Base-by-base conservation (phyloP, 1,140 invertebrate genomes). In the Aphidius gifuensis region DNA sequence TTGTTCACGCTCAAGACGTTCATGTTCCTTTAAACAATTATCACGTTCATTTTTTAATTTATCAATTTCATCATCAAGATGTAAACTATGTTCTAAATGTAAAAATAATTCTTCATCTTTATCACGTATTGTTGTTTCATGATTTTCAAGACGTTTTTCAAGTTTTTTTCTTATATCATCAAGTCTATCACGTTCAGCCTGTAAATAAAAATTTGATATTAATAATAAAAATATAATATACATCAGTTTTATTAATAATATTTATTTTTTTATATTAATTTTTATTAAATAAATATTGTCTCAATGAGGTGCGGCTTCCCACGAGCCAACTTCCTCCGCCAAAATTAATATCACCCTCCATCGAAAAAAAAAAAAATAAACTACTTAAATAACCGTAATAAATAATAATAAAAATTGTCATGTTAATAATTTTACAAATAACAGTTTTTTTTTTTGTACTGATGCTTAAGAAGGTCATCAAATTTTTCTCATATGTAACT, bases 91-190 rank as follows among this genome's bases (percentile, higher is more conserved):
- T 68, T 87, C 86, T 44, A 87, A 71, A 62, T 87, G 85, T 3
- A 85, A 65, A 68, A 87, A 87, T 32, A 87, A 78, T 64, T 87
- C 86, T 61, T 86, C 85, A 67, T 87, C 86, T 67, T 86, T 87
- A 61, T 85, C 83, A 40, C 81, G 80, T 5, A 87, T 69, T 45
- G 86, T 81, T 6, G 78, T 66, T 54, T 87, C 85, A 64, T 82
- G 83, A 9, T 77, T 78, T 66, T 86, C 84, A 44, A 87, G 66
- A 56, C 80, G 74, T 65, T 74, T 78, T 39, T 85, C 82, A 68
- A 87, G 66, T 45, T 77, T 73, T 5, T 79, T 72, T 47, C 82
- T 80, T 23, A 78, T 75, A 51, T 80, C 77, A 5, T 82, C 80
- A 61, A 87, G 66, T 66, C 81, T 82, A 63, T 87, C 85, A 44